Evolutionary conservation across 2,888 invertebrate species (phyloP).

Genomic region (Cryptophagus acutangulus): DNA sequence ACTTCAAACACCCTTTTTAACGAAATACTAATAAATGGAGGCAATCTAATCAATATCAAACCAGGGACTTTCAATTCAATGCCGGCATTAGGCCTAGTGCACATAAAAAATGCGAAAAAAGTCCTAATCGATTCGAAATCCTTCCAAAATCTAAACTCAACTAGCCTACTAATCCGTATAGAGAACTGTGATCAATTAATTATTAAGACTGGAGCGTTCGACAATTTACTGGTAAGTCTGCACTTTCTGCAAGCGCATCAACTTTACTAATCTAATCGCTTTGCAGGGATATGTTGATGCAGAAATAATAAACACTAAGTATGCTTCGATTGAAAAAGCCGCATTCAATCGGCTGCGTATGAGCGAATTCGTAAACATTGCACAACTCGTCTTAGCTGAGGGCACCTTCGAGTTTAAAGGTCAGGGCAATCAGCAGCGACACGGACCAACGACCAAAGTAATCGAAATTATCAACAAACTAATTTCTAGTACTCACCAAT

Average conservation of each 20-base stretch:
- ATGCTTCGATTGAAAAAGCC: constrained; percentile 57
- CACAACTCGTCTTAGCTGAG: constrained; percentile 53
- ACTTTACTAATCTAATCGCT: constrained; percentile 26
- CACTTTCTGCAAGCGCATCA: neutral
- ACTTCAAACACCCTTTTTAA: too few relatives aligned
- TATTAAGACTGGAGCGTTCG: constrained; percentile 61
- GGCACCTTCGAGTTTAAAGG: constrained; percentile 62
- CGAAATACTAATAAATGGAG: constrained; percentile 57
- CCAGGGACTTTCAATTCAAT: constrained; percentile 55
- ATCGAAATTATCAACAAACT: constrained; percentile 23
- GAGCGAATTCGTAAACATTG: constrained; percentile 56
- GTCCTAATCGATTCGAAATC: constrained; percentile 56
- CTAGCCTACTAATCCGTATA: constrained; percentile 58
- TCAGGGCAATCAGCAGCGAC: constrained; percentile 54
- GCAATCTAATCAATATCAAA: constrained; percentile 53
- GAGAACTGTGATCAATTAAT: constrained; percentile 56
- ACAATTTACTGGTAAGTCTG: constrained; percentile 51
- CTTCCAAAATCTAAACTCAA: constrained; percentile 57
- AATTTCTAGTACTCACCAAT: neutral
- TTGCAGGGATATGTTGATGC: constrained; percentile 58
- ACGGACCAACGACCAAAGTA: constrained; percentile 57
- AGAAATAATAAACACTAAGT: constrained; percentile 54
- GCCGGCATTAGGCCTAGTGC: constrained; percentile 53
- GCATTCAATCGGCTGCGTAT: constrained; percentile 64
- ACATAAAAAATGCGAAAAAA: constrained; percentile 51